Conservation (phyloP, 2,888 invertebrate genomes). For the Augochlorella aurata region DNA sequence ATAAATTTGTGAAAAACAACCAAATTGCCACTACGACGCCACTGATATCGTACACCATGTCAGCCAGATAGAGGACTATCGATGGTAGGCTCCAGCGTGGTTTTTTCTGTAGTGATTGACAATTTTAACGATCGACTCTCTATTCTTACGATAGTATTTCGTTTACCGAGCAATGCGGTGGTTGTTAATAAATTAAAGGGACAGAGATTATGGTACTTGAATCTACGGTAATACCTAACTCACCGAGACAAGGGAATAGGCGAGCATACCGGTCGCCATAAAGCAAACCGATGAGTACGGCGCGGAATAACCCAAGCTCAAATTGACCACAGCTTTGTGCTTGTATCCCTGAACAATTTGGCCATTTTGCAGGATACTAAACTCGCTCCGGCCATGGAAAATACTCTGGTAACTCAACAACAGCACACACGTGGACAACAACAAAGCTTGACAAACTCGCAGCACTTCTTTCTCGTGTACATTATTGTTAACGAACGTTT, state of each 20-base stretch:
- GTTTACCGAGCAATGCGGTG: no score
- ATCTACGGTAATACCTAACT: slow-evolving; percentile 35
- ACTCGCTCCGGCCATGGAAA: slow-evolving; percentile 67
- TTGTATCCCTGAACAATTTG: slow-evolving; percentile 65
- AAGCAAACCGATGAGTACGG: slow-evolving; percentile 64
- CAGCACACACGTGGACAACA: slow-evolving; percentile 66
- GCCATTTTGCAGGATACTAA: slow-evolving; percentile 72
- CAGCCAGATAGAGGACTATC: slow-evolving; percentile 67
- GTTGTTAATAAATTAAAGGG: background rate
- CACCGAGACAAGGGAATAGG: slow-evolving; percentile 72
- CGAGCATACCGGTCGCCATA: slow-evolving; percentile 67
- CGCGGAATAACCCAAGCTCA: slow-evolving; percentile 71
- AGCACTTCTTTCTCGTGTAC: slow-evolving; percentile 58
- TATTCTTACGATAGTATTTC: background rate
- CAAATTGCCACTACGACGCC: slow-evolving; percentile 68
- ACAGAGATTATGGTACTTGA: background rate
- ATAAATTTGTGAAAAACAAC: slow-evolving; percentile 68
- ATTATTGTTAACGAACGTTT: background rate
- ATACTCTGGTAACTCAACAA: slow-evolving; percentile 68
- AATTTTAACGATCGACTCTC: background rate
- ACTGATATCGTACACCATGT: slow-evolving; percentile 70
- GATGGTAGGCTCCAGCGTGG: slow-evolving; percentile 74
- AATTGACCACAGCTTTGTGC: slow-evolving; percentile 66
- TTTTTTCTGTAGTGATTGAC: slow-evolving; percentile 60
- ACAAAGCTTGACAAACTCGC: slow-evolving; percentile 64